Conservation (phyloP, 2,113 vertebrate species). For the Cyphomyrus discorhynchus region DNA sequence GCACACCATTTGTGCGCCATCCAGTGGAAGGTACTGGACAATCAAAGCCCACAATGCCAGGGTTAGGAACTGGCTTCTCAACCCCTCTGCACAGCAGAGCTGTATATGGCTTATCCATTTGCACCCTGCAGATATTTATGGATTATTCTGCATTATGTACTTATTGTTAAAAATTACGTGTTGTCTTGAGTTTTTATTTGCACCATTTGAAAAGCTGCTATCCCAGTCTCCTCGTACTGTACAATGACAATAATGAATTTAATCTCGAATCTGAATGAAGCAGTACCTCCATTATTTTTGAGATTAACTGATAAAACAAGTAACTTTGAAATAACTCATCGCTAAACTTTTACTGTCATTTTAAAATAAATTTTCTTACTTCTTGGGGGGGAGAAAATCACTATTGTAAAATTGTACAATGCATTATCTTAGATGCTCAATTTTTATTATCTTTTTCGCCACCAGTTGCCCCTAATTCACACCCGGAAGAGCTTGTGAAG, state of each 20-base stretch:
- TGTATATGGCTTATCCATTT: no score
- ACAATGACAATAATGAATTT: neutral
- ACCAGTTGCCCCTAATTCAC: neutral
- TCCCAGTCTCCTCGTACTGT: neutral
- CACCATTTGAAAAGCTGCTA: neutral
- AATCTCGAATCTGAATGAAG: neutral
- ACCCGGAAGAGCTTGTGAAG: neutral
- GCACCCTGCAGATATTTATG: no score
- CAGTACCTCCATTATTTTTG: neutral
- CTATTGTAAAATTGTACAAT: neutral
- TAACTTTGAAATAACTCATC: neutral
- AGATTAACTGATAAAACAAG: neutral
- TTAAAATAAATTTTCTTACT: neutral
- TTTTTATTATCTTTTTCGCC: neutral
- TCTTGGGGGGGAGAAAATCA: neutral
- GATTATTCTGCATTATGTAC: neutral
- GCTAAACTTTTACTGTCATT: neutral
- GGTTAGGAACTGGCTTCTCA: neutral
- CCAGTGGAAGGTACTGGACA: neutral
- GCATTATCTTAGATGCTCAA: neutral
- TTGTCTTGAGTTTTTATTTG: neutral
- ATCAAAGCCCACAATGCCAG: neutral
- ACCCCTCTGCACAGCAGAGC: no score
- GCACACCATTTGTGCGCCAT: neutral
- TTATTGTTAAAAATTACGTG: neutral